Percentiles rank a stretch among this genome's conserved stretches.
These are phyloP conservation scores for Hirundo rustica DNA, from an alignment of 2,797 vertebrate species.

Conservation along the genomic window DNA sequence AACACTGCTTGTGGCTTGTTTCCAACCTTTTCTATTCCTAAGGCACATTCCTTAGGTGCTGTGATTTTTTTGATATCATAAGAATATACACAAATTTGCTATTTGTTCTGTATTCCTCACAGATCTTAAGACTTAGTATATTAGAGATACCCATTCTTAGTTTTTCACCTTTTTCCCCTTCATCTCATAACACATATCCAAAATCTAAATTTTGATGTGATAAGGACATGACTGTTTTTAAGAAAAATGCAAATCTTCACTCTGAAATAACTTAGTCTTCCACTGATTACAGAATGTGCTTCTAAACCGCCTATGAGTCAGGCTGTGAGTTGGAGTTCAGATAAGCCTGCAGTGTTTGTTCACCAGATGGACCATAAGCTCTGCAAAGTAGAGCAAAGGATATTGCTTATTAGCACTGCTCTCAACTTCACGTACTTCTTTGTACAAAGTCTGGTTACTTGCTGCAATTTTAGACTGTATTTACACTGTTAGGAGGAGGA, in stretches of 20 bases:
- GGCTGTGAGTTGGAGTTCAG: constrained; percentile 61
- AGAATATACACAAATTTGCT: neutral
- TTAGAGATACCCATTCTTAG: neutral
- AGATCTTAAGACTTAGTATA: neutral
- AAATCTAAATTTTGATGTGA: constrained; percentile 29
- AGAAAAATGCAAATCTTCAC: constrained; percentile 57
- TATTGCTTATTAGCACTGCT: constrained; percentile 44
- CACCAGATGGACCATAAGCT: constrained; percentile 64
- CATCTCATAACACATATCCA: neutral
- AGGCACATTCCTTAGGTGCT: neutral
- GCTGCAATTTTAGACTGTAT: neutral
- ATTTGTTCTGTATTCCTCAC: neutral
- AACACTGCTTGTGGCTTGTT: neutral
- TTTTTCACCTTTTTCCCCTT: neutral
- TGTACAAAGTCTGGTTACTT: neutral
- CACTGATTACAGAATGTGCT: constrained; percentile 65
- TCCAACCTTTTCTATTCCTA: neutral
- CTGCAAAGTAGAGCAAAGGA: constrained; percentile 49
- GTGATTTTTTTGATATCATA: neutral
- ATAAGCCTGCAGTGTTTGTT: constrained; percentile 52
- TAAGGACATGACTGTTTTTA: constrained; percentile 7
- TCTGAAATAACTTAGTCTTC: constrained; percentile 66
- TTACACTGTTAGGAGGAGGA: neutral
- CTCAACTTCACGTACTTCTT: constrained; percentile 18
- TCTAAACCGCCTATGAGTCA: constrained; percentile 39